phyloP scores from a whole-genome alignment of 2,797 vertebrate genomes.

The Trachurus trachurus region DNA sequence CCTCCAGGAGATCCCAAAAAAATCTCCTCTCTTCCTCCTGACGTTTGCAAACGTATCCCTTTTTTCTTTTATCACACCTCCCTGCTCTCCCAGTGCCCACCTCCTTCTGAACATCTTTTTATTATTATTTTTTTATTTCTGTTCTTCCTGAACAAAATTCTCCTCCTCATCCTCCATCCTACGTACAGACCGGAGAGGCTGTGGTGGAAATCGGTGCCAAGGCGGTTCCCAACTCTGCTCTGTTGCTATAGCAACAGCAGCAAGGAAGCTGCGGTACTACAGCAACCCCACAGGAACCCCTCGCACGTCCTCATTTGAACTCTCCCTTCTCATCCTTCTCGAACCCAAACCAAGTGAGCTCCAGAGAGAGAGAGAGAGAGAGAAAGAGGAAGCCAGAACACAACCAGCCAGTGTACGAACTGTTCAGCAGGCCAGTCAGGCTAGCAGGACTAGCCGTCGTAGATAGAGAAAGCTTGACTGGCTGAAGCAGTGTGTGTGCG shows the following conservation, averaged over 20 bases:
- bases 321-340: slow-evolving; percentile 37
- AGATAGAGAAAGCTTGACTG: slow-evolving; percentile 90
- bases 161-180: slow-evolving; percentile 54
- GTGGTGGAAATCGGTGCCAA: slow-evolving; percentile 76
- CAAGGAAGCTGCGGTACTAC: slow-evolving; percentile 81
- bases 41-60: slow-evolving; percentile 28
- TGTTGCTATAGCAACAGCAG: slow-evolving; percentile 83
- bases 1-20: slow-evolving; percentile 35
- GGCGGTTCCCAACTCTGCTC: slow-evolving; percentile 61
- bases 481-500: slow-evolving; percentile 78
- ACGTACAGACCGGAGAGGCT: slow-evolving; percentile 83
- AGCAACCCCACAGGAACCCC: slow-evolving; percentile 44
- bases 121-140: neutral
- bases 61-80: slow-evolving; percentile 19
- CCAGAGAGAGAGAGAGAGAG: slow-evolving; percentile 85
- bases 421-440: slow-evolving; percentile 85
- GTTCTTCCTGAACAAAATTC: slow-evolving; percentile 26
- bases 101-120: slow-evolving; percentile 30
- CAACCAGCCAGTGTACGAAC: slow-evolving; percentile 69
- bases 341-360: slow-evolving; percentile 72
- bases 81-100: slow-evolving; percentile 43
- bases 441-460: slow-evolving; percentile 88
- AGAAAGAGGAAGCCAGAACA: slow-evolving; percentile 83
- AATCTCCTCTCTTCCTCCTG: slow-evolving; percentile 37
- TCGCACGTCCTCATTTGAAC: slow-evolving; percentile 42